Evolutionary conservation across 2,797 vertebrate species (phyloP).

Genomic region (Poecilia velifera): DNA sequence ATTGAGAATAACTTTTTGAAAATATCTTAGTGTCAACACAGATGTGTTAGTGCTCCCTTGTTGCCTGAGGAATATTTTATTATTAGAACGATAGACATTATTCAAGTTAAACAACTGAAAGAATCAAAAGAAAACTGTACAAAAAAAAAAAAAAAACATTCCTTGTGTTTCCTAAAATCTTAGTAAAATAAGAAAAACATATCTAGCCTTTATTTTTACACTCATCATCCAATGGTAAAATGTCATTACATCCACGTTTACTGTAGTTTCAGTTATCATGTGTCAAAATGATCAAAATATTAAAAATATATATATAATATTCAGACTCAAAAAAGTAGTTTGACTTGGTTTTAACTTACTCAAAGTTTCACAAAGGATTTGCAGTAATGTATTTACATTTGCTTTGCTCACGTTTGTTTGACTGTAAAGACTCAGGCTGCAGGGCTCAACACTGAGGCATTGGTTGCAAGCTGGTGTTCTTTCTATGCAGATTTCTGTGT

Average conservation of each 20-base stretch:
- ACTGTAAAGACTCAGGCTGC: not conserved
- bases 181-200: not conserved
- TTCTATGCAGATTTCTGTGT: not conserved
- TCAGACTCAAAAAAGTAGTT: not conserved
- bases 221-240: not conserved
- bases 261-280: not conserved
- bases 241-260: not conserved
- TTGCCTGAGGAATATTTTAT: not conserved
- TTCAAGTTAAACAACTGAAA: conserved; percentile 1
- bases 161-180: not conserved
- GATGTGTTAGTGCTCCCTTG: conserved; percentile 16
- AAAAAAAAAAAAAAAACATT: not conserved
- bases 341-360: not conserved
- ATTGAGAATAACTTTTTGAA: conserved; percentile 2
- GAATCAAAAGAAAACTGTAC: not conserved
- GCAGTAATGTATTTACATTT: not conserved
- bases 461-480: not conserved
- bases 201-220: not conserved
- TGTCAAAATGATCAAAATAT: not conserved
- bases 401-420: not conserved
- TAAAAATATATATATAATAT: not conserved
- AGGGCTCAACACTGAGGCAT: not conserved
- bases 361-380: not conserved
- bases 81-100: conserved; percentile 13
- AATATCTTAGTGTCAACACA: not conserved